These are phyloP conservation scores for Macquaria australasica DNA, from an alignment of 2,113 vertebrate genomes.

Conservation along the genomic window DNA sequence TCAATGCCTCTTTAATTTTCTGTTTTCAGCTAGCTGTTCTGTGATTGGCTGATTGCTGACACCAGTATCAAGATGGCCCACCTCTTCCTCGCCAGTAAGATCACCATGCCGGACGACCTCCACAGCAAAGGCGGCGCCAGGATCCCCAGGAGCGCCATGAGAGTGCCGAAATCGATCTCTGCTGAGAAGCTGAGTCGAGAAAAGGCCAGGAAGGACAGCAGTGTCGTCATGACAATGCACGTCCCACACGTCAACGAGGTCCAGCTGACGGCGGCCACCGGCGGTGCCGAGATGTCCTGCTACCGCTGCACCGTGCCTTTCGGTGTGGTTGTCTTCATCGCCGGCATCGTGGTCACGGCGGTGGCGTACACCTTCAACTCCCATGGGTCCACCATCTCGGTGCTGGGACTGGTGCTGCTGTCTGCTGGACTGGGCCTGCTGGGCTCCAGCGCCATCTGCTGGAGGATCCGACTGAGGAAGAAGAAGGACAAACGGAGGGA, in stretches of 20 bases:
- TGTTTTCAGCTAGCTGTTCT: conserved; percentile 46
- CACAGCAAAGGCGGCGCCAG: conserved; percentile 48
- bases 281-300: conserved; percentile 91
- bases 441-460: conserved; percentile 88
- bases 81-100: conserved; percentile 71
- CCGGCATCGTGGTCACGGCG: conserved; percentile 88
- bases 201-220: conserved; percentile 56
- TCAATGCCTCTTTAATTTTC: neutral
- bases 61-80: conserved; percentile 63
- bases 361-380: conserved; percentile 94
- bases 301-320: conserved; percentile 93
- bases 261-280: conserved; percentile 90
- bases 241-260: conserved; percentile 87
- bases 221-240: conserved; percentile 75
- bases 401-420: conserved; percentile 91
- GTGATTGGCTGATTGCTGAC: conserved; percentile 55
- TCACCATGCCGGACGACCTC: conserved; percentile 86
- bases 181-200: conserved; percentile 81
- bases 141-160: conserved; percentile 80
- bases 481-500: conserved; percentile 89
- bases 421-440: conserved; percentile 88
- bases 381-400: conserved; percentile 92
- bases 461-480: conserved; percentile 87
- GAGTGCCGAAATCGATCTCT: conserved; percentile 67
- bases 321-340: conserved; percentile 90